Base-by-base conservation (phyloP, 2,113 vertebrate species). In the Willisornis vidua region DNA sequence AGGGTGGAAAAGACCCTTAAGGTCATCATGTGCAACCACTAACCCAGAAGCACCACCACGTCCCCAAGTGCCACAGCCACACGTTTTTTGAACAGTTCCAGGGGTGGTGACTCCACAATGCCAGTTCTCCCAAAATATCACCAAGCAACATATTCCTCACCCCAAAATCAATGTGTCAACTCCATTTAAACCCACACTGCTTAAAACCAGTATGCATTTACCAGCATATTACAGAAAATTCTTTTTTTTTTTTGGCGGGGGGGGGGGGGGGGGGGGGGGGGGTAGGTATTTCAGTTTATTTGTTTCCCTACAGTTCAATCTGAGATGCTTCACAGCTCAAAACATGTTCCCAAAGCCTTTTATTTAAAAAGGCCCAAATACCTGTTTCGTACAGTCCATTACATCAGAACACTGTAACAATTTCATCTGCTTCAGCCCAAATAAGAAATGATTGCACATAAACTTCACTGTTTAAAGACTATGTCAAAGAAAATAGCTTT, bases 231-330 rank as follows among this genome's bases (percentile, higher is more conserved):
- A 26, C 7, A 52, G 8, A 22, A 75, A 83, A 72, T 28, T 12
- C 2, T 49, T 55, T 48, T 33, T 14, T 49, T 52, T 23, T 35
- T 55, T 41, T n/a, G 14, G 4, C 0, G 37, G 37, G 37, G 37
- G 37, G 0, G 0, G 37, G 37, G 37, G 37, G 37, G 0, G 0
- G 37, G 37, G 37, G 37, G 37, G 0, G 37, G 37, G 37, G 37
- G 37, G 0, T 4, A 51, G 15, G 6, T 55, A 51, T 70, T 73
- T 72, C 31, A 57, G 10, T 37, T 37, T 22, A 5, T 66, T 80
- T 61, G 23, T 49, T 71, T 83, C 26, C 19, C 18, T 59, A 0
- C 7, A 19, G n/a, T 9, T 79, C 54, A 70, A 0, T 19, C 41
- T 3, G 12, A 41, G n/a, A 11, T 41, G 13, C 45, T 45, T 52